phyloP scores from a whole-genome alignment of 2,888 invertebrate species.

The Phasia obesa region DNA sequence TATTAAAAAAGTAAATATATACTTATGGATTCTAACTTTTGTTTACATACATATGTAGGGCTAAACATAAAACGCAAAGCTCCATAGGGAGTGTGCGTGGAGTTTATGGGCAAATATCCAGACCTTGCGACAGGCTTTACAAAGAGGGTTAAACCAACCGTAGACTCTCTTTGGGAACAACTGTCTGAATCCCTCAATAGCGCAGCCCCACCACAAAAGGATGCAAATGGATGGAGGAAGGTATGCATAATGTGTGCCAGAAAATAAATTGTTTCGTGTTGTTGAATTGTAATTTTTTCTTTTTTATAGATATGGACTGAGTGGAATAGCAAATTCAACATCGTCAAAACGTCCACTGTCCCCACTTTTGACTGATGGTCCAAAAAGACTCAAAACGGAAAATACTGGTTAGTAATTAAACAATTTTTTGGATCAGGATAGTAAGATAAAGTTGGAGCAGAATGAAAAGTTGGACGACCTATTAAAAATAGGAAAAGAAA shows the following conservation, averaged over 20 bases:
- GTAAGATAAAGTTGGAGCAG: slow-evolving; percentile 4
- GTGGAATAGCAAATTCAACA: slow-evolving; percentile 42
- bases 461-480: slow-evolving; percentile 16
- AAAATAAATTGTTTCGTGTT: slow-evolving; percentile 9
- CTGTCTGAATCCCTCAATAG: too few species aligned
- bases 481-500: slow-evolving; percentile 4
- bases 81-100: too few species aligned
- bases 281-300: slow-evolving; percentile 2
- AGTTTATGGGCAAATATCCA: too few species aligned
- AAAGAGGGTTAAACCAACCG: too few species aligned
- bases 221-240: slow-evolving; percentile 35
- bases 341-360: slow-evolving; percentile 17
- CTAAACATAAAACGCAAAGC: too few species aligned
- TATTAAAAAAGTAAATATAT: too few species aligned
- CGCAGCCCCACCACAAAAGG: slow-evolving; percentile 14
- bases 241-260: slow-evolving; percentile 18
- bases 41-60: too few species aligned
- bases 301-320: slow-evolving; percentile 41
- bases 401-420: slow-evolving; percentile 10
- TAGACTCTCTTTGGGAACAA: too few species aligned
- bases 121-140: too few species aligned
- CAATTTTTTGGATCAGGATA: slow-evolving; percentile 7
- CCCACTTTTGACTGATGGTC: not conserved
- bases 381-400: not conserved
- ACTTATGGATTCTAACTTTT: too few species aligned